Base-by-base conservation (phyloP, 2,113 vertebrate genomes). In the Siniperca knerii region DNA sequence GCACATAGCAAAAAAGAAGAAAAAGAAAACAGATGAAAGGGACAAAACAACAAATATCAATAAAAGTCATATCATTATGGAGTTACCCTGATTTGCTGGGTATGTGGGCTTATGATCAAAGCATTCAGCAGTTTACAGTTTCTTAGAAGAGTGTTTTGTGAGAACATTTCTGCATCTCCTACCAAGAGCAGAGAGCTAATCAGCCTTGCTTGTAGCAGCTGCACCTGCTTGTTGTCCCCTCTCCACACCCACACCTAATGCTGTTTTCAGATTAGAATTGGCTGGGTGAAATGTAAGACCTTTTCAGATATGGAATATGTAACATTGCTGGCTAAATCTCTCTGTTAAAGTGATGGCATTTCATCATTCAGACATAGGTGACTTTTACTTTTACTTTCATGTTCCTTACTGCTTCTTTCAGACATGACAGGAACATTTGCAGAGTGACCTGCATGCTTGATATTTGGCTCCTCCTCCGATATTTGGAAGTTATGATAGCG, bases 41-140 rank as follows among this genome's bases (percentile, higher is more conserved):
- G 16, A 55, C 8, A 67, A 66, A 75, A 68, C 16, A 68, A n/a
- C 4, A 4, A 20, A 55, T 13, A 62, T 13, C 62, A 74, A 29
- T 50, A 33, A 48, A 61, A 48, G 33, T 37, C 33, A 10, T 50
- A 40, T 61, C 9, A 25, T 62, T 29, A 54, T n/a, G 16, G 33
- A 37, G n/a, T 29, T 50, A 5, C 44, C 48, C 21, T 54, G 20
- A 35, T 48, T 4, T 35, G 55, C 46, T 52, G 50, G 40, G 62
- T 50, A 10, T 70, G 64, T 54, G 16, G 52, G 64, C 9, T 57
- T 33, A 15, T 77, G 42, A 79, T 70, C 13, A 78, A 55, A 81
- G n/a, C 37, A 29, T 44, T 8, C 8, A 21, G 37, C 37, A n/a
- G 21, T 50, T 52, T n/a, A 42, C n/a, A 23, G 29, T 23, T 6